Conservation (phyloP, 2,888 invertebrate genomes). For the Athrips mouffetella region DNA sequence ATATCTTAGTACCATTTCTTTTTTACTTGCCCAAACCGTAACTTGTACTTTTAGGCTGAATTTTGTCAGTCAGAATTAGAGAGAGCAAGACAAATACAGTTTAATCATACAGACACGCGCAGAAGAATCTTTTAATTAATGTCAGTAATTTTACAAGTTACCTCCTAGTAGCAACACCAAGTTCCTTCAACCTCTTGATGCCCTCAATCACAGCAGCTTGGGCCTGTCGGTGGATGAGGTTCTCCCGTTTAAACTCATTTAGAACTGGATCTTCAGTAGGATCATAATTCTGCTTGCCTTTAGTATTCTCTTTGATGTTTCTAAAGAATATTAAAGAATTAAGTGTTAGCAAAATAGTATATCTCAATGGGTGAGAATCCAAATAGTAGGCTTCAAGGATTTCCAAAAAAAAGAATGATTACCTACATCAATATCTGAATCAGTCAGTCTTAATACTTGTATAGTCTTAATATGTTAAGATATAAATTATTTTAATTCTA, state of each 20-base stretch:
- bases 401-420: too few species aligned
- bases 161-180: slow-evolving; percentile 87
- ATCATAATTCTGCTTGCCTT: slow-evolving; percentile 80
- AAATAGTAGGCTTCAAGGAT: too few species aligned
- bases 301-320: slow-evolving; percentile 80
- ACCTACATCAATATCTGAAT: too few species aligned
- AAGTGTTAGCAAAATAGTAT: not conserved
- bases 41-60: too few species aligned
- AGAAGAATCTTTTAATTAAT: not conserved
- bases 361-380: not conserved
- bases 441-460: too few species aligned
- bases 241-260: slow-evolving; percentile 96
- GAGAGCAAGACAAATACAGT: too few species aligned
- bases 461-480: too few species aligned
- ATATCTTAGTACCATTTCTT: too few species aligned
- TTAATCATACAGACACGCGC: too few species aligned
- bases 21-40: too few species aligned
- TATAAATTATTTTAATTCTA: too few species aligned
- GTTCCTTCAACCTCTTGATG: slow-evolving; percentile 85
- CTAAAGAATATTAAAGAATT: slow-evolving; percentile 36
- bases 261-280: slow-evolving; percentile 87
- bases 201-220: slow-evolving; percentile 91
- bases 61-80: too few species aligned
- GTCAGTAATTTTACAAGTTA: slow-evolving; percentile 28
- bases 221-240: slow-evolving; percentile 90